Percentiles rank a stretch among this genome's conserved stretches.
These are phyloP conservation scores for Lasioglossum lativentre DNA, from an alignment of 2,888 invertebrate genomes.

Conservation along the genomic window DNA sequence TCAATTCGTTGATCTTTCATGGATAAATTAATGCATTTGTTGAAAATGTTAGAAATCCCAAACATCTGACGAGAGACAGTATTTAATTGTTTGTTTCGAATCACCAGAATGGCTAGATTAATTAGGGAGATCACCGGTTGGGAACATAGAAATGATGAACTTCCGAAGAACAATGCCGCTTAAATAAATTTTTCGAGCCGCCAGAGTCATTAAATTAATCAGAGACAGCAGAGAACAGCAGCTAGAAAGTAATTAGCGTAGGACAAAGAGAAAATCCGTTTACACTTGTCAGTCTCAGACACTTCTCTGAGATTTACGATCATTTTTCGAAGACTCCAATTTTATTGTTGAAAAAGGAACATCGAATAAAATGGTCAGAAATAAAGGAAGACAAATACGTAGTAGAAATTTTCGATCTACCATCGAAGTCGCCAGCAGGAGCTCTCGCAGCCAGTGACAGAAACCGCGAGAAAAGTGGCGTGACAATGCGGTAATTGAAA, in stretches of 20 bases:
- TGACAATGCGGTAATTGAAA: conserved; percentile 49
- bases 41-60: background rate
- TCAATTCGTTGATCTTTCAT: too few species aligned
- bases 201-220: background rate
- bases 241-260: background rate
- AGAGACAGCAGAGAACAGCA: background rate
- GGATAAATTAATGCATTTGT: background rate
- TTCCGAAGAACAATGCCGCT: background rate
- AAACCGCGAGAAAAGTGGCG: conserved; percentile 20
- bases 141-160: background rate
- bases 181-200: background rate
- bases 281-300: background rate
- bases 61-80: background rate
- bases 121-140: background rate
- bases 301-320: background rate
- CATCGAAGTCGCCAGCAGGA: background rate
- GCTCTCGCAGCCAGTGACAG: background rate
- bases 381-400: background rate
- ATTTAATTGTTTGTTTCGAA: background rate
- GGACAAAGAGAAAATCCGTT: background rate
- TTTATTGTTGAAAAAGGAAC: background rate
- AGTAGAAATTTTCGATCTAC: background rate
- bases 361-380: background rate
- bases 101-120: background rate
- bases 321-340: background rate